Evolutionary conservation across 2,797 vertebrate genomes (phyloP), one percentile per base, ranked within the genome.

Genomic region (Arremon brunneinucha): DNA sequence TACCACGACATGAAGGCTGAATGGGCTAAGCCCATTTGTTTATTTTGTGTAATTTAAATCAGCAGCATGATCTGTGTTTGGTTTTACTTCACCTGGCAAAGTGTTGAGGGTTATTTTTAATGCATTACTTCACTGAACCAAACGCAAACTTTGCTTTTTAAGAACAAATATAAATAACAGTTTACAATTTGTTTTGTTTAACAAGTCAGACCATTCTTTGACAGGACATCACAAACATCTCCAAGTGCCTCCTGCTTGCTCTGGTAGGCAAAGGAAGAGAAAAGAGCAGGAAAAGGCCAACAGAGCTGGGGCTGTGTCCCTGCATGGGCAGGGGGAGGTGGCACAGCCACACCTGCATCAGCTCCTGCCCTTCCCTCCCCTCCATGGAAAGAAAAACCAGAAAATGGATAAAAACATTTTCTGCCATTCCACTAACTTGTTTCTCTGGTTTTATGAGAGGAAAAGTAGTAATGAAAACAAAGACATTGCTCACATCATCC

Each of bases 41-140:
- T 63, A 86, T 68, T 83, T 87, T 50, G 75, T 83, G 64, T 37
- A 13, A 92, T 92, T 95, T 88, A 89, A 84, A 86, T 52, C 68
- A 77, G 85, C 44, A 89, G 94, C 95, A 97, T 63, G 26, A 72
- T 88, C 68, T 63, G 41, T 76, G 50, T 17, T 84, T 91, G 59
- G 41, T 82, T 96, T 94, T 88, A 75, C 56, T 97, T 94, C 64
- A 96, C 10, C 70, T 97, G 90, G 94, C 68, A 85, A 79, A 91
- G 83, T 90, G 94, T 87, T 59, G 85, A 91, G 76, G 63, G 81
- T 63, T 87, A 62, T 65, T 96, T 80, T 92, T 32, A 79, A 79
- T 79, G 62, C 47, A 46, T 78, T 68, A n/a, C 20, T 55, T 55
- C n/a, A 26, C 50, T 69, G 89, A 82, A 72, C 49, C 63, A 93